phyloP scores from a whole-genome alignment of 2,797 vertebrate species.

The Hylomyscus alleni region DNA sequence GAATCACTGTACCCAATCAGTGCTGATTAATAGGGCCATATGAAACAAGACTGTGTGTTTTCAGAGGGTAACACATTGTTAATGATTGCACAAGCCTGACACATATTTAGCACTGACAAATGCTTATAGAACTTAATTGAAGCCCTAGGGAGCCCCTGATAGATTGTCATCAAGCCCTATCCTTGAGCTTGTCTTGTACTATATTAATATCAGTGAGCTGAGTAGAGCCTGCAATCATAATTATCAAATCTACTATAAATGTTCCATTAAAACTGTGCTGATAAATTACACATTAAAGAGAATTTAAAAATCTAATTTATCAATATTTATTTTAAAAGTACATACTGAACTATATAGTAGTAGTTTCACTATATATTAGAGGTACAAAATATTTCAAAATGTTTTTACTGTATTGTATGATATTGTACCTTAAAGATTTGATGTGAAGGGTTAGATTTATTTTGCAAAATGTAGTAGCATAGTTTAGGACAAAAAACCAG shows the following conservation, averaged over 20 bases:
- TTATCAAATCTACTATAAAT: constrained; percentile 59
- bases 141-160: constrained; percentile 58
- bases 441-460: constrained; percentile 20
- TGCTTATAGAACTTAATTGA: constrained; percentile 73
- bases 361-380: background rate
- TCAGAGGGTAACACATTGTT: constrained; percentile 67
- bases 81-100: constrained; percentile 51
- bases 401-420: background rate
- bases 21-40: constrained; percentile 62
- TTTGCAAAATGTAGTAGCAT: background rate
- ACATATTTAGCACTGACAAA: constrained; percentile 74
- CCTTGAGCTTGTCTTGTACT: constrained; percentile 72
- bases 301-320: constrained; percentile 51
- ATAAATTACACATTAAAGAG: constrained; percentile 59
- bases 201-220: constrained; percentile 63
- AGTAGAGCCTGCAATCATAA: constrained; percentile 46
- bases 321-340: constrained; percentile 41
- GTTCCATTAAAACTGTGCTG: constrained; percentile 48
- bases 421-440: background rate
- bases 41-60: constrained; percentile 45
- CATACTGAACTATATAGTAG: background rate
- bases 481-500: background rate
- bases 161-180: constrained; percentile 55
- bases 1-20: constrained; percentile 57
- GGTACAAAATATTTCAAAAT: constrained; percentile 16